A percentile compares a stretch with the other conserved stretches of the same genome.
These are phyloP conservation scores for Siniperca obscura DNA, from an alignment of 2,797 vertebrate species.

Conservation along the genomic window DNA sequence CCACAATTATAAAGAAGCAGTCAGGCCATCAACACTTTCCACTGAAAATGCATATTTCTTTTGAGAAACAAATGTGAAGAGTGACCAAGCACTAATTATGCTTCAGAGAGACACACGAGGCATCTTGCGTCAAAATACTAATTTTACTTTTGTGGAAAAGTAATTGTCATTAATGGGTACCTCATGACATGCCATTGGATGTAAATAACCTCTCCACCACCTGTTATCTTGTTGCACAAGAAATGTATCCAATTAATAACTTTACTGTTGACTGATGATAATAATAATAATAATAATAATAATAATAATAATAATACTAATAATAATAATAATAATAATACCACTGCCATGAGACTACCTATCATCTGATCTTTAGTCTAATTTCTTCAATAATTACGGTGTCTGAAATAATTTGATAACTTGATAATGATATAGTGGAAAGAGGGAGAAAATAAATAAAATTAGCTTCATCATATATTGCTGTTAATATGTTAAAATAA, in stretches of 20 bases:
- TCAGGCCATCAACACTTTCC: background rate
- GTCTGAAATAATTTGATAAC: background rate
- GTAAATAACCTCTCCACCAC: background rate
- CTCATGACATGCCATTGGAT: background rate
- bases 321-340: background rate
- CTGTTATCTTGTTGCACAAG: background rate
- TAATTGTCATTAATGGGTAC: background rate
- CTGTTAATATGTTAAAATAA: background rate
- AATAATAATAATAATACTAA: too few relatives aligned
- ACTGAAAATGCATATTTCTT: background rate
- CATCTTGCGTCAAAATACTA: background rate
- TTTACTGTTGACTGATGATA: background rate
- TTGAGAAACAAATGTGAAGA: background rate
- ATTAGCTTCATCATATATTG: background rate
- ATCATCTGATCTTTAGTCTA: background rate
- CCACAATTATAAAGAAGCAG: background rate
- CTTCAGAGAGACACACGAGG: background rate
- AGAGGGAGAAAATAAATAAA: background rate
- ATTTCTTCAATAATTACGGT: background rate
- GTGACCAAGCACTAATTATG: background rate
- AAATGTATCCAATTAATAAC: background rate
- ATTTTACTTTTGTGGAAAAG: background rate
- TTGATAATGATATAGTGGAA: background rate
- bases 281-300: too few relatives aligned
- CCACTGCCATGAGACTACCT: background rate